Percentiles rank a stretch among this genome's conserved stretches.
phyloP scores from a whole-genome alignment of 2,888 invertebrate genomes.

The Drosophila differens region DNA sequence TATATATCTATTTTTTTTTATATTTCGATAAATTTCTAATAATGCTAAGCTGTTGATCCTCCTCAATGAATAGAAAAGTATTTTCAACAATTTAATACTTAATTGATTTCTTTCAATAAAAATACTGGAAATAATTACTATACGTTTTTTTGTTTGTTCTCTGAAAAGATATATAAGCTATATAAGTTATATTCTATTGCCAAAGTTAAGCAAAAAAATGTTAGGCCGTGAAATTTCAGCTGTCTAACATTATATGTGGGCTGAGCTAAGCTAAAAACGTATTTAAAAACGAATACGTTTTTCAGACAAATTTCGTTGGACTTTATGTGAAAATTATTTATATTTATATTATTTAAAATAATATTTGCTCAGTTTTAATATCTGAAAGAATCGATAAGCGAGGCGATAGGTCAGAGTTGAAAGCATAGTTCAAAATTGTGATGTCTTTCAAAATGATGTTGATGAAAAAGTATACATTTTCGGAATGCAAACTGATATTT shows the following conservation, averaged over 20 bases:
- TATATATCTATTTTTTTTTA: neutral
- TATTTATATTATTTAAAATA: too few relatives aligned
- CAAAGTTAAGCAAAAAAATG: neutral
- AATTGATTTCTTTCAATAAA: neutral
- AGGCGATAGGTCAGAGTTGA: too few relatives aligned
- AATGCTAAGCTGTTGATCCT: neutral
- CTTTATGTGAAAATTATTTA: too few relatives aligned
- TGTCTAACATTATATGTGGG: neutral
- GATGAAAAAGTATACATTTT: neutral
- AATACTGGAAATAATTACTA: neutral
- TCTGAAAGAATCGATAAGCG: too few relatives aligned
- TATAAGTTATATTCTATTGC: neutral
- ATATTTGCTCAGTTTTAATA: too few relatives aligned
- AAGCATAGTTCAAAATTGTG: too few relatives aligned
- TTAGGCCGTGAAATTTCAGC: neutral
- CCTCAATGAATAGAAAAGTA: neutral
- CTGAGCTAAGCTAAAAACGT: neutral
- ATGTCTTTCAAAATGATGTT: neutral
- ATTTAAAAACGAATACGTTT: neutral
- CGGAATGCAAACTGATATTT: neutral
- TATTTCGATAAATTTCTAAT: too few relatives aligned
- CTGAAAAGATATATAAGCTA: neutral
- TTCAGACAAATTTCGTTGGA: neutral
- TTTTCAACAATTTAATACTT: neutral
- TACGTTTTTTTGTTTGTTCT: neutral